Conservation (phyloP, 2,888 invertebrate species). For the Alsophila aescularia region DNA sequence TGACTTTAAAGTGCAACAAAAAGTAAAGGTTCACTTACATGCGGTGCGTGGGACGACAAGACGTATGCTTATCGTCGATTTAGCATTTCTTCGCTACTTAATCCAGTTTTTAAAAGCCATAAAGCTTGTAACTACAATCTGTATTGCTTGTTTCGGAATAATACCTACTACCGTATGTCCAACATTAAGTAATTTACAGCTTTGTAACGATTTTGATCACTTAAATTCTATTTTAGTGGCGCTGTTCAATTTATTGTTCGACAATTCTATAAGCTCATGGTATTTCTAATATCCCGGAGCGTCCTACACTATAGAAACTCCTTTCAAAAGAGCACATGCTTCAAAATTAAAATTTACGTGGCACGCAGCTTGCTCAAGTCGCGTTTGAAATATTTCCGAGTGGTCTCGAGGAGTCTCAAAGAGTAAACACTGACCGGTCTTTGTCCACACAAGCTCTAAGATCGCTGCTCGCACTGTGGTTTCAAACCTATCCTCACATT, state of each 20-base stretch:
- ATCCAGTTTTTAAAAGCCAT: slow-evolving; percentile 79
- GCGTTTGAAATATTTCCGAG: slow-evolving; percentile 75
- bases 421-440: slow-evolving; percentile 80
- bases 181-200: slow-evolving; percentile 30
- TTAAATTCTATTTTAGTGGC: slow-evolving; percentile 15
- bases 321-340: slow-evolving; percentile 30
- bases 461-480: slow-evolving; percentile 53
- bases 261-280: slow-evolving; percentile 1
- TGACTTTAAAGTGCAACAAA: slow-evolving; percentile 45
- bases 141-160: slow-evolving; percentile 64
- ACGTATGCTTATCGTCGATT: slow-evolving; percentile 79
- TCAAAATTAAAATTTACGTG: slow-evolving; percentile 39
- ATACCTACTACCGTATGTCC: slow-evolving; percentile 43
- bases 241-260: slow-evolving; percentile 1
- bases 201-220: slow-evolving; percentile 18
- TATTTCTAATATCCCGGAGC: no score
- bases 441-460: slow-evolving; percentile 70
- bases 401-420: slow-evolving; percentile 69
- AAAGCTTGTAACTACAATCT: slow-evolving; percentile 76
- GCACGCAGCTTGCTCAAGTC: slow-evolving; percentile 56
- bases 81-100: slow-evolving; percentile 81
- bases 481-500: slow-evolving; percentile 64
- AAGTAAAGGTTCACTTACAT: slow-evolving; percentile 15
- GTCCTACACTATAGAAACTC: slow-evolving; percentile 30
- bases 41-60: slow-evolving; percentile 78